phyloP scores from a whole-genome alignment of 2,797 vertebrate genomes.

The Zalophus californianus region DNA sequence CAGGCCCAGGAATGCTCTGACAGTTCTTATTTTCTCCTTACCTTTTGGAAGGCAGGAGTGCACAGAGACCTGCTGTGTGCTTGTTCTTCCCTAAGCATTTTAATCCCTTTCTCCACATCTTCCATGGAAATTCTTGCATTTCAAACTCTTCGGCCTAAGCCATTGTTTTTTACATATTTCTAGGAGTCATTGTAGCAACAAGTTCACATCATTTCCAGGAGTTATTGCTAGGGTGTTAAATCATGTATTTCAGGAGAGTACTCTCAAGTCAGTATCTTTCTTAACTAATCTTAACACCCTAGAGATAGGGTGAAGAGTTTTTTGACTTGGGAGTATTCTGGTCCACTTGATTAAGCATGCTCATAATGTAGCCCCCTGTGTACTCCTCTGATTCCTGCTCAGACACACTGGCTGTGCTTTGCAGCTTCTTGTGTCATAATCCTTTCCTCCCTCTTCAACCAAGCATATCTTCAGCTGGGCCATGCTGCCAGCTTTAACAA shows the following conservation, averaged over 20 bases:
- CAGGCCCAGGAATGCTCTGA: background rate
- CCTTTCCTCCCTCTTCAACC: background rate
- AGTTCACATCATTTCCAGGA: background rate
- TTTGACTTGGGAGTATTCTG: background rate
- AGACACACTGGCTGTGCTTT: background rate
- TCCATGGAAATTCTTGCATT: background rate
- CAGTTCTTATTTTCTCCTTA: background rate
- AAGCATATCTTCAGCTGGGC: background rate
- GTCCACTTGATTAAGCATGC: background rate
- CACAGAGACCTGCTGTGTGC: background rate
- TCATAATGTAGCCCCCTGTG: background rate
- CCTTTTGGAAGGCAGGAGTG: background rate
- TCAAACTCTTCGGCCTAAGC: background rate
- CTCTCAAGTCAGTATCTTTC: background rate
- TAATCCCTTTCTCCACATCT: background rate
- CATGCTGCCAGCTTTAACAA: background rate
- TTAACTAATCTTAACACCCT: background rate
- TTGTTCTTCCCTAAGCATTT: background rate
- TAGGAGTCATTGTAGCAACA: background rate
- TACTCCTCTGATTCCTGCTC: background rate
- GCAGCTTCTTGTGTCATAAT: background rate
- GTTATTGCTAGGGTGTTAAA: slow-evolving; percentile 19
- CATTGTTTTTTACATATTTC: background rate
- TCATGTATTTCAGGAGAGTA: background rate
- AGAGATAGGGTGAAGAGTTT: background rate